Base-by-base conservation (phyloP, 2,888 invertebrate genomes). In the Noctua pronuba region DNA sequence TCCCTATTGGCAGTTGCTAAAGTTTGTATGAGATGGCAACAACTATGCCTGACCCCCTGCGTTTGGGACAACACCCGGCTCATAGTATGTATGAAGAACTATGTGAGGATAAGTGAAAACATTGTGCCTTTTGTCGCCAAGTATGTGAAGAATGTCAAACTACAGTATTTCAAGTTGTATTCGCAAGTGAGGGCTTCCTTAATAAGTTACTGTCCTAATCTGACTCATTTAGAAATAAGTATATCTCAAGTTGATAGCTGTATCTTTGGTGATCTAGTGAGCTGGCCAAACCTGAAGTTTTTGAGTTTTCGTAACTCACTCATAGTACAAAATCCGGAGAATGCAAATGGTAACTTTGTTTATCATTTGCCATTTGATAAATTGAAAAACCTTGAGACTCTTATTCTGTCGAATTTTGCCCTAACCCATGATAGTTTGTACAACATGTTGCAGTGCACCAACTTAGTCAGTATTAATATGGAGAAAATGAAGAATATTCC, bases 401-500 rank as follows among this genome's bases (percentile, higher is more conserved):
- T 97, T 2, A 93, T 97, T 67, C 90, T 97, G 67, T 97, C 97
- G 10, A 97, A 97, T 88, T 97, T 97, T 94, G 97, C 96, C 77
- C 90, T 97, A 80, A 96, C 97, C 44, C 96, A 94, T 38, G 92
- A 92, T 82, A 97, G 97, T 90, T 91, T 97, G 52, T 96, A 96
- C 82, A 95, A 94, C 79, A 97, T 97, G 97, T 91, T 97, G 75
- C 95, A 95, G 79, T 97, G 97, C 90, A 92, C 92, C 41, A 92
- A 95, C 90, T 94, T 97, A 91, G 94, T 95, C 88, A 96, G 96
- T 92, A 96, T 97, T 89, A 97, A 95, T 84, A 97, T 97, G 95
- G 97, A 97, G 80, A 97, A 97, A 89, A 97, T 97, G 97, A 97
- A 97, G 86, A 97, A 97, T 89, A 97, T 97, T 83, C 97, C 97